Evolutionary conservation across 1,140 invertebrate genomes (phyloP).

Genomic region (Aphelinus atriplicis): DNA sequence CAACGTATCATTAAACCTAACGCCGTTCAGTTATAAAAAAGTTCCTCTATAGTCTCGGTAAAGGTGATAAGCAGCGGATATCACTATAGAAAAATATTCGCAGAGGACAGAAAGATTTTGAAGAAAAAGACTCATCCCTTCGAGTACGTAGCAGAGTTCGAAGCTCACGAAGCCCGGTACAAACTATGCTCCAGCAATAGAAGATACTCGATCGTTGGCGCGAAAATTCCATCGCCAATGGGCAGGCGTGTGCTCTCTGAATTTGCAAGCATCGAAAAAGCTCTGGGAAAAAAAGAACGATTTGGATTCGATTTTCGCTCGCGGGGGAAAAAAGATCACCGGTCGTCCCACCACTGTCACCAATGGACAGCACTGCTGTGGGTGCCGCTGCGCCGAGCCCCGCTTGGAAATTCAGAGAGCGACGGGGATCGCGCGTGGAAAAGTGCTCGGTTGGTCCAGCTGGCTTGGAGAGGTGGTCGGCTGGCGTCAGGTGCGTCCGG

Average conservation of each 20-base stretch:
- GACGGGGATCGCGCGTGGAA: not conserved
- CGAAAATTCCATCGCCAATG: not conserved
- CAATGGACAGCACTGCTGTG: not conserved
- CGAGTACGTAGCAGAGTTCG: constrained; percentile 1
- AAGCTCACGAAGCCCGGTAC: constrained; percentile 2
- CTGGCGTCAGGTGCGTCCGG: constrained; percentile 23
- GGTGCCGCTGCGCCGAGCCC: not conserved
- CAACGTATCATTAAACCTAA: too few species aligned
- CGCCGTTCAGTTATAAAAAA: too few species aligned
- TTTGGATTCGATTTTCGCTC: too few species aligned
- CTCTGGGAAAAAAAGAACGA: too few species aligned
- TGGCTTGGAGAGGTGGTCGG: constrained; percentile 2
- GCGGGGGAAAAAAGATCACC: too few species aligned
- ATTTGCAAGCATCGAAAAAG: not conserved
- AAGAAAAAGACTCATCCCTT: constrained; percentile 30
- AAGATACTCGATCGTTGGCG: not conserved
- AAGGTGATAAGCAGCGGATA: not conserved
- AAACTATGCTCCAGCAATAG: not conserved
- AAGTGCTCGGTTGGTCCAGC: not conserved
- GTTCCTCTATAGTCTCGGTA: too few species aligned
- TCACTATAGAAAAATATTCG: not conserved
- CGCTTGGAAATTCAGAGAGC: constrained; percentile 4
- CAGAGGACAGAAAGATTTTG: not conserved
- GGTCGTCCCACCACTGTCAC: too few species aligned
- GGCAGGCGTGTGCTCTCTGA: not conserved